Base-by-base conservation (phyloP, 2,113 vertebrate species). In the Serilophus lunatus region DNA sequence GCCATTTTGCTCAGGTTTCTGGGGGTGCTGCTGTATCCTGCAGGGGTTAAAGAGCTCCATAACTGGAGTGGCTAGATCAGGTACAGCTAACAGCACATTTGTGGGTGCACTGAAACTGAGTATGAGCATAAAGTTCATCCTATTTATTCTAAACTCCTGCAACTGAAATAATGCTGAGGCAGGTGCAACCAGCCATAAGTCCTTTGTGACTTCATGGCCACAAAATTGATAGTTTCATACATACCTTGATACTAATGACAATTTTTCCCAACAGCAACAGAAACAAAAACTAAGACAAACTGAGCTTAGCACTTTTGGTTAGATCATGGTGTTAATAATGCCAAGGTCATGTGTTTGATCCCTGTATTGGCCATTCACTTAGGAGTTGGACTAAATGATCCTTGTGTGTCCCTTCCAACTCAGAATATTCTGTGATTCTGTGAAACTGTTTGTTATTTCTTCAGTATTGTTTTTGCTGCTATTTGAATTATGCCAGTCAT, bases 11-110 rank as follows among this genome's bases (percentile, higher is more conserved):
- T 63, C 51, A 12, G 25, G 26, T 8, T n/a, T 47, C 31, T 56
- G 53, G 33, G 35, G 45, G 26, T 45, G 25, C 29, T 88, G 16
- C 10, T 29, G 13, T 25, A 28, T 57, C n/a, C 53, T 54, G 17
- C 0, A 0, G 23, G 50, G 18, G 12, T 57, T 51, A 35, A 18
- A 15, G 17, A 38, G 33, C 36, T 65, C n/a, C 4, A 2, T 23
- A 84, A 54, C 35, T 45, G 12, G 22, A 26, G 8, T 3, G 18
- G 31, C 16, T 24, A 8, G 1, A 25, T 14, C 22, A 45, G 61
- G 38, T 3, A 40, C 10, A 63, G 10, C 7, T 17, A 65, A 45
- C 56, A 66, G 36, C 24, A 6, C 69, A n/a, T 10, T 1, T 77
- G 50, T 40, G 60, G 8, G 7, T 54, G 29, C 24, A 9, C 26